Conservation (phyloP, 2,797 vertebrate species). For the Tarsius wallacei region DNA sequence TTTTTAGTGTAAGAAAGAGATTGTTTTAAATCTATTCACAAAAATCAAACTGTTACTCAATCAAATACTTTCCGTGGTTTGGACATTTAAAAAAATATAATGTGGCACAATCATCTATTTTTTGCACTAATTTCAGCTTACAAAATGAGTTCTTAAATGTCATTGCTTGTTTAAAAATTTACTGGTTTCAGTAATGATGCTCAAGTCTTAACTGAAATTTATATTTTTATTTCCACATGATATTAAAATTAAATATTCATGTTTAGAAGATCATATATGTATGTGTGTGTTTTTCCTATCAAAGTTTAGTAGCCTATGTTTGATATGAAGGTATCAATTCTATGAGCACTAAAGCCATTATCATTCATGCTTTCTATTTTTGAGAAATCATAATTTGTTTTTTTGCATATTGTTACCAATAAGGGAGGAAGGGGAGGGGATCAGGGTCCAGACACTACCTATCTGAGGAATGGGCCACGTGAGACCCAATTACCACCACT, state of each 20-base stretch:
- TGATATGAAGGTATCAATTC: not conserved
- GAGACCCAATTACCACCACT: no score
- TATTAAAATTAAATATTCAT: constrained; percentile 27
- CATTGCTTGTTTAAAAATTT: not conserved
- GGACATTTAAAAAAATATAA: constrained; percentile 33
- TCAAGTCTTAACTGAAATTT: constrained; percentile 3
- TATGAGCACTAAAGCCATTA: not conserved
- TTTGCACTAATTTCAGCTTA: not conserved
- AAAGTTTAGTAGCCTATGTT: not conserved
- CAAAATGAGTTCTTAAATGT: constrained; percentile 5
- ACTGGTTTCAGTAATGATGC: not conserved
- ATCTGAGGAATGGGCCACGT: no score
- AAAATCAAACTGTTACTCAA: not conserved
- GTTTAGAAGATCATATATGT: not conserved
- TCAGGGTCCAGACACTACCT: no score
- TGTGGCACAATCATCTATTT: not conserved
- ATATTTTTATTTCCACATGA: constrained; percentile 1
- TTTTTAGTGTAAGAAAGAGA: not conserved
- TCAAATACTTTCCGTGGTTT: not conserved
- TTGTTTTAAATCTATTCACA: constrained; percentile 28
- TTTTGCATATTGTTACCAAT: not conserved
- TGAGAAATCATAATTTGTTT: constrained; percentile 36
- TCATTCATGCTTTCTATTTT: constrained; percentile 16
- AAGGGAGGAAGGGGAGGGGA: no score
- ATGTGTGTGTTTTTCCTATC: not conserved